Percentiles rank a stretch among this genome's conserved stretches.
phyloP scores from a whole-genome alignment of 2,113 vertebrate genomes.

The Oncorhynchus gorbuscha region DNA sequence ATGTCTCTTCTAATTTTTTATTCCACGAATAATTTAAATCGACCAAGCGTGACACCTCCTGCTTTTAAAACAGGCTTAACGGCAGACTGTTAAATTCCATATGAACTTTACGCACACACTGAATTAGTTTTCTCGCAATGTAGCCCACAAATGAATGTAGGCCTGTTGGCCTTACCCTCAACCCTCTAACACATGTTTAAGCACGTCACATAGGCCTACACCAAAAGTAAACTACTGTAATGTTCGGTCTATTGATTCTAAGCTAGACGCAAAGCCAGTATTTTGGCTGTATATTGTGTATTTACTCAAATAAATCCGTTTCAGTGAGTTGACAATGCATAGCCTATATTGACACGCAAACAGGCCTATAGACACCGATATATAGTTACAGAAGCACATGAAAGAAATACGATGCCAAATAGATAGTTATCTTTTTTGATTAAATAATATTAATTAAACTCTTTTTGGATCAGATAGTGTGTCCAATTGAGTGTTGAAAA shows the following conservation, averaged over 20 bases:
- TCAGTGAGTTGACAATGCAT: neutral
- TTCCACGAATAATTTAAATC: slow-evolving; percentile 77
- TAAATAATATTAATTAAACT: neutral
- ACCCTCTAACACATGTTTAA: neutral
- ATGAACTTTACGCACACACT: slow-evolving; percentile 59
- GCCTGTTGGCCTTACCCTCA: neutral
- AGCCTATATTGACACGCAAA: neutral
- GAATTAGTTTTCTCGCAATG: neutral
- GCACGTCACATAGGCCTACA: neutral
- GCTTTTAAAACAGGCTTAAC: slow-evolving; percentile 68
- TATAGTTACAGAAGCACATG: neutral
- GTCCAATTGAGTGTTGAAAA: neutral
- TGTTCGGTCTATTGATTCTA: neutral
- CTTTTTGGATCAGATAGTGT: neutral
- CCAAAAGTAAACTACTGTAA: neutral
- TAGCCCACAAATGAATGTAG: neutral
- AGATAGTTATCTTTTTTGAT: neutral
- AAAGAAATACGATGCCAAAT: neutral
- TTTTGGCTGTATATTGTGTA: neutral
- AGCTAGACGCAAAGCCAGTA: neutral
- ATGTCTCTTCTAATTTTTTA: slow-evolving; percentile 49
- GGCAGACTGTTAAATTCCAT: slow-evolving; percentile 72
- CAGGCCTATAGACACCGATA: neutral
- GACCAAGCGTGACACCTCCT: slow-evolving; percentile 74
- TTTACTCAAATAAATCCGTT: neutral